These are phyloP conservation scores for Mus spretus DNA, from an alignment of 2,797 vertebrate species.

Conservation along the genomic window DNA sequence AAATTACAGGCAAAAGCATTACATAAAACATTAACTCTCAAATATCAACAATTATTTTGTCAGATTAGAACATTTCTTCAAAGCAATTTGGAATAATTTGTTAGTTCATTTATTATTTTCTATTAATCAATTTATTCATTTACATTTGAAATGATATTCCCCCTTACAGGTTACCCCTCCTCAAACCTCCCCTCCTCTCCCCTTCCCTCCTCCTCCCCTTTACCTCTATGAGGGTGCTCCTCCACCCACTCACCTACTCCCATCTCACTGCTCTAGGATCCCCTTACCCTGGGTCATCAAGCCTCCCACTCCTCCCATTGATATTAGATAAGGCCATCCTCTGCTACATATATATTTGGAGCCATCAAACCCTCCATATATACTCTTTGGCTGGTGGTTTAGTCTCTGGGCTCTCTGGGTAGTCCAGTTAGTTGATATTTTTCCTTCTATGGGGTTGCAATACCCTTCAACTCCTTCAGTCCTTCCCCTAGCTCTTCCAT, in stretches of 20 bases:
- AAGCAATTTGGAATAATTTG: neutral
- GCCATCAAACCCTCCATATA: neutral
- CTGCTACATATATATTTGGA: neutral
- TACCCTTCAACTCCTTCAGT: neutral
- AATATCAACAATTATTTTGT: constrained; percentile 25
- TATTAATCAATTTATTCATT: neutral
- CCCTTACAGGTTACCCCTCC: neutral
- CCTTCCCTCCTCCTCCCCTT: neutral
- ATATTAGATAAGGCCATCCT: neutral
- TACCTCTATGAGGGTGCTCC: neutral
- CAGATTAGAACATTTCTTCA: neutral
- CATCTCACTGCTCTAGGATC: neutral
- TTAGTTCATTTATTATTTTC: neutral
- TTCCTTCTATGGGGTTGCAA: neutral
- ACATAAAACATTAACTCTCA: neutral
- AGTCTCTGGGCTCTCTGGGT: neutral
- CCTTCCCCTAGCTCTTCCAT: neutral
- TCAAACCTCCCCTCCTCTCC: neutral
- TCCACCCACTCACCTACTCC: neutral
- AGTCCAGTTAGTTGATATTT: neutral
- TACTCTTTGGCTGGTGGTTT: neutral
- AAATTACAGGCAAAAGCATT: neutral
- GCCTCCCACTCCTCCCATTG: neutral
- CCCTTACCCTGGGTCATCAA: neutral
- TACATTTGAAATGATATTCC: neutral